Evolutionary conservation across 2,797 vertebrate species (phyloP), one percentile per base, ranked within the genome.

Genomic region (Ctenochaetus hawaiiensis): DNA sequence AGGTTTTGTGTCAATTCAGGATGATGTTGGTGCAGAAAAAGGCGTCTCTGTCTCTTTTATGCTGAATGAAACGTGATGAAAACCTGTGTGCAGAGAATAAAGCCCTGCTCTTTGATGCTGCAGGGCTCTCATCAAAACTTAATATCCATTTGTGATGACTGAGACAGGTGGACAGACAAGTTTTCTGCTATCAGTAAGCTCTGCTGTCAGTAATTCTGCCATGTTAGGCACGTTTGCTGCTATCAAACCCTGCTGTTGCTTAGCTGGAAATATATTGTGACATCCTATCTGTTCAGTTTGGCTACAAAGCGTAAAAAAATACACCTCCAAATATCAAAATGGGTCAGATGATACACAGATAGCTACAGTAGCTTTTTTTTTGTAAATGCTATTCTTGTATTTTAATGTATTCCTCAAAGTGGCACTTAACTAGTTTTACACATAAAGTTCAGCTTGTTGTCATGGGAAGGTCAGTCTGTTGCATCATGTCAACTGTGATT

Each of bases 101-200:
- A 67, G 66, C 23, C n/a, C 13, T 6, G 34, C 57, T 68, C 81
- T 85, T 58, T 80, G 78, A 88, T 63, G 69, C 57, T 26, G 56
- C 37, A 12, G 16, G 49, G 54, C 30, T 48, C 41, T 10, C 72
- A 84, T 77, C 70, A 81, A 66, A 77, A 71, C 39, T 67, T 14
- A 20, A 52, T 53, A 63, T 68, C 11, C 52, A 22, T 75, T 53
- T 63, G 47, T 54, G 23, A 58, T 39, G 47, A 56, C 45, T 53
- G 23, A 14, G 52, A 74, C 59, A 52, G 49, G 62, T 72, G 75
- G 52, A 67, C 41, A 14, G 48, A 74, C 37, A 44, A 5, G 56
- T 44, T 64, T 26, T 14, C 23, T 49, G 30, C 13, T 18, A 13
- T 61, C 12, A 54, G 22, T 10, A 23, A 59, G 53, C 68, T 52